Evolutionary conservation across 2,113 vertebrate genomes (phyloP).

Genomic region (Nipponia nippon): DNA sequence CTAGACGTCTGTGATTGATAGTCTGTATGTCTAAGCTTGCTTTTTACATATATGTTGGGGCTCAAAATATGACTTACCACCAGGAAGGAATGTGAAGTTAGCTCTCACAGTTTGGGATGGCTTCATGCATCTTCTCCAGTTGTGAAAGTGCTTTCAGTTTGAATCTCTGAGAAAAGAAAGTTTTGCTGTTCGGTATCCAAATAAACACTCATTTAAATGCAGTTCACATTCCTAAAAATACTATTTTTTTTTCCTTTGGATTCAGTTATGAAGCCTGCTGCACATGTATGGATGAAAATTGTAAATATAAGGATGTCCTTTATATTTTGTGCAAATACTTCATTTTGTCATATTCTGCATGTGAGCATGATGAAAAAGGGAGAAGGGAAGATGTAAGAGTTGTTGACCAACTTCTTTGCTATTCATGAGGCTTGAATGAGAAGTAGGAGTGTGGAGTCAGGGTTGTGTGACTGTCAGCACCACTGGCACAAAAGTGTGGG

Average conservation of each 20-base stretch:
- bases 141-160: neutral
- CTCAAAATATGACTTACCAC: neutral
- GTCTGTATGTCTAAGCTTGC: neutral
- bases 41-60: neutral
- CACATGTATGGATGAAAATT: neutral
- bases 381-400: neutral
- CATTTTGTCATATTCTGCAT: neutral
- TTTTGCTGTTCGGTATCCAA: neutral
- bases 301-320: neutral
- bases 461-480: neutral
- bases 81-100: neutral
- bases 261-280: neutral
- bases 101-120: neutral
- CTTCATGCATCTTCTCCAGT: neutral
- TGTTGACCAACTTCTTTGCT: neutral
- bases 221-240: neutral
- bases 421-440: neutral
- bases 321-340: neutral
- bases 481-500: neutral
- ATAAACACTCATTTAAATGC: neutral
- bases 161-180: neutral
- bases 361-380: neutral
- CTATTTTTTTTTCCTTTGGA: neutral
- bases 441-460: neutral
- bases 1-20: neutral